Evolutionary conservation across 2,888 invertebrate species (phyloP), one percentile per base, ranked within the genome.

Genomic region (Hirudinaria manillensis): DNA sequence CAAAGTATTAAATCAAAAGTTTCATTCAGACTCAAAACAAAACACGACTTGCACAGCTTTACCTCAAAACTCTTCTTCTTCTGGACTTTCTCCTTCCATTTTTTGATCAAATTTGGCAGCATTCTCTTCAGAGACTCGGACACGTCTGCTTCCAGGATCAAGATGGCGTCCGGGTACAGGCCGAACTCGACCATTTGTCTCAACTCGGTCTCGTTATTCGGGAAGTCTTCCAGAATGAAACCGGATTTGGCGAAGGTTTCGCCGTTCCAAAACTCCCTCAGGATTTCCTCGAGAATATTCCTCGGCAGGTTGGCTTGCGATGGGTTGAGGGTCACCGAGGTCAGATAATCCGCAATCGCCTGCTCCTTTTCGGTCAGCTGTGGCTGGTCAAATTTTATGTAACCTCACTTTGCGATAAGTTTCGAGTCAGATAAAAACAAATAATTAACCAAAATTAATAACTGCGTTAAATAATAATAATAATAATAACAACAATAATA

Each of bases 181-280:
- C 84, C 84, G 32, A 79, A 78, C 71, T 84, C 84, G 3, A 81
- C 80, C 75, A 85, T 75, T 78, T 81, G 84, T 10, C 80, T 79
- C n/a, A 80, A 81, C 76, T 86, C 85, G 10, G 84, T 85, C 27
- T 81, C 78, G 21, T 82, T 83, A 24, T 83, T 78, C 6, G 86
- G 86, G 76, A 84, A 86, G 27, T 85, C 72, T 27, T 86, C 86
- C 76, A 86, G 79, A 16, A 86, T 80, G 78, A 86, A 85, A 0
- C 85, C 85, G 55, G 83, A 83, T 0, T 82, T 83, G 75, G 84
- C 84, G 80, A 16, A 79, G 67, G 34, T 13, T 29, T 53, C 32
- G 32, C 27, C 56, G n/a, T 81, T 81, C 85, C 85, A 86, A 81
- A 82, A 85, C 56, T 81, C 79, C 29, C 80, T 79, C 21, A 86